Percentiles rank a stretch among this genome's conserved stretches.
Evolutionary conservation across 2,888 invertebrate genomes (phyloP).

Genomic region (Cabera pusaria): DNA sequence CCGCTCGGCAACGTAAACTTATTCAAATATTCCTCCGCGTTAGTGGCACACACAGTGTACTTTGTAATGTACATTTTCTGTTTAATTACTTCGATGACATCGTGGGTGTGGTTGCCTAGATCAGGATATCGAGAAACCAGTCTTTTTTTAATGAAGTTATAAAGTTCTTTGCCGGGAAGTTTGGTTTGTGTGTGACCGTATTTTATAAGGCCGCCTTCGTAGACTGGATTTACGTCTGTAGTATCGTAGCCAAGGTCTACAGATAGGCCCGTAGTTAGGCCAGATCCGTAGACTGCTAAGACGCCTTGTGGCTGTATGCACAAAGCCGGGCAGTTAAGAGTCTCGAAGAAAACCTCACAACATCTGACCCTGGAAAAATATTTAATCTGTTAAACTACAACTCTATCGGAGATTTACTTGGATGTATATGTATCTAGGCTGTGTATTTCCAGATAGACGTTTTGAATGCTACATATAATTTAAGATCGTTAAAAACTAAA

Average conservation of each 20-base stretch:
- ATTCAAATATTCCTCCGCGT: constrained; percentile 29
- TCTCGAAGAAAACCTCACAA: constrained; percentile 68
- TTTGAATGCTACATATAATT: too few relatives aligned
- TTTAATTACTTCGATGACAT: constrained; percentile 45
- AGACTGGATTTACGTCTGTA: constrained; percentile 55
- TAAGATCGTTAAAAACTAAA: too few relatives aligned
- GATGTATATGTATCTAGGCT: too few relatives aligned
- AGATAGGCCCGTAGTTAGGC: constrained; percentile 60
- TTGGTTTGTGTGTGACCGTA: constrained; percentile 59
- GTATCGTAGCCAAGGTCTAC: constrained; percentile 63
- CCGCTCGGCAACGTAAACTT: constrained; percentile 48
- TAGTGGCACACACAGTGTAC: constrained; percentile 32
- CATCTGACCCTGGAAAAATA: constrained; percentile 52
- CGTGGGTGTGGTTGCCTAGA: constrained; percentile 30
- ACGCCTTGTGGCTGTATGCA: constrained; percentile 61
- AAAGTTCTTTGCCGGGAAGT: constrained; percentile 46
- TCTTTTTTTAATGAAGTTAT: constrained; percentile 41
- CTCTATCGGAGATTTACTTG: too few relatives aligned
- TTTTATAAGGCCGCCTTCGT: constrained; percentile 57
- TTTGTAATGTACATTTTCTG: constrained; percentile 45
- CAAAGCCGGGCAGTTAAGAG: constrained; percentile 57
- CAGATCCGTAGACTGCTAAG: constrained; percentile 61
- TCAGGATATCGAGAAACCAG: constrained; percentile 39
- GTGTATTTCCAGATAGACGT: too few relatives aligned
- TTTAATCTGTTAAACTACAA: too few relatives aligned